These are phyloP conservation scores for Epirrhoe tristata DNA, from an alignment of 2,888 invertebrate species.

Conservation along the genomic window DNA sequence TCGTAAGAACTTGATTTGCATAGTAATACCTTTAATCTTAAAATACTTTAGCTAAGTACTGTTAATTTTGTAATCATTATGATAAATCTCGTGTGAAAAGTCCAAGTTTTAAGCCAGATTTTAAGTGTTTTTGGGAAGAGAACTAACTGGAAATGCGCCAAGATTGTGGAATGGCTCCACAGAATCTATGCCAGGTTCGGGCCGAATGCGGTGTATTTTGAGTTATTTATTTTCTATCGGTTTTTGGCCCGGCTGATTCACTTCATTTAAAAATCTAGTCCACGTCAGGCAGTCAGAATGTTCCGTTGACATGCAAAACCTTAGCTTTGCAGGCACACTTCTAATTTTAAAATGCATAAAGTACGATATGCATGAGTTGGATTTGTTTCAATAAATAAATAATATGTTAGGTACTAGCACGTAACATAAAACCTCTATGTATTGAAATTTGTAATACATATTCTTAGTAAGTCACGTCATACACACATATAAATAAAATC, in stretches of 20 bases:
- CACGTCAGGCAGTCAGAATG: conserved; percentile 25
- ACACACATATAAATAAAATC: not conserved
- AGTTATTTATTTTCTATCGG: conserved; percentile 33
- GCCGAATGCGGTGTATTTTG: conserved; percentile 30
- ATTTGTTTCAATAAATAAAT: not conserved
- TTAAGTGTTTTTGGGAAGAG: conserved; percentile 64
- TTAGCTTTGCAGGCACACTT: conserved; percentile 1
- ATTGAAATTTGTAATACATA: not conserved
- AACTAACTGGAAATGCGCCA: conserved; percentile 62
- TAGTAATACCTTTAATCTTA: not conserved
- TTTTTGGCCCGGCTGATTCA: conserved; percentile 23
- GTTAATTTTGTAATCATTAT: not conserved
- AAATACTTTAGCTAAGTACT: not conserved
- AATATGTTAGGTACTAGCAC: not conserved
- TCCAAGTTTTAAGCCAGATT: conserved; percentile 57
- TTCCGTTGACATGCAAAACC: conserved; percentile 6
- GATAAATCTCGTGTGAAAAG: conserved; percentile 25
- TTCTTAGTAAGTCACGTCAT: not conserved
- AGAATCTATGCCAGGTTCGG: conserved; percentile 36
- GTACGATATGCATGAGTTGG: not conserved
- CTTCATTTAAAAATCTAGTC: conserved; percentile 24
- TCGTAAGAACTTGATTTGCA: not conserved
- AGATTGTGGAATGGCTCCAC: conserved; percentile 53
- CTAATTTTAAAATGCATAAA: not conserved
- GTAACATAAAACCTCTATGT: not conserved